Evolutionary conservation across 2,113 vertebrate genomes (phyloP).

Genomic region (Phalacrocorax aristotelis): DNA sequence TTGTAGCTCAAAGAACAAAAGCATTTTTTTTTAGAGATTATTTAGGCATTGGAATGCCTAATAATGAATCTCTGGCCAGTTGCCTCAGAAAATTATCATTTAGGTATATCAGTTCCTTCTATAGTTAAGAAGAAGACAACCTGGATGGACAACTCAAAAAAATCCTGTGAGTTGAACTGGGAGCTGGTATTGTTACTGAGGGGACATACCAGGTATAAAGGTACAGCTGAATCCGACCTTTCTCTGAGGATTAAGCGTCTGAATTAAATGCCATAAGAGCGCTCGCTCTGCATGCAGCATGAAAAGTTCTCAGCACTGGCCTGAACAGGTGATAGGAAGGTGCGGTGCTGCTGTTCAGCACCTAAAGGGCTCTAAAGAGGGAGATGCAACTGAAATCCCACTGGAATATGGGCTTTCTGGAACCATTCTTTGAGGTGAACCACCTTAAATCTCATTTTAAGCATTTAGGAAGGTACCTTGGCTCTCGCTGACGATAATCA

Average conservation of each 20-base stretch:
- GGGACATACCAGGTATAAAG: background rate
- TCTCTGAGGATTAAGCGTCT: background rate
- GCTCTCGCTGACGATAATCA: background rate
- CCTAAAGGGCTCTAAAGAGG: background rate
- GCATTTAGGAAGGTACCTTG: background rate
- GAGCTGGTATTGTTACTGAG: background rate
- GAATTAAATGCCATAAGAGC: background rate
- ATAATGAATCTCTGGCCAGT: fast-evolving
- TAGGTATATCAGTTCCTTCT: background rate
- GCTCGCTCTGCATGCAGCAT: fast-evolving
- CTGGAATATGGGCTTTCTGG: background rate
- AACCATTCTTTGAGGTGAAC: background rate
- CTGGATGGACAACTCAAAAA: background rate
- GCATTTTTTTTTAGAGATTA: background rate
- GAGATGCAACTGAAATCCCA: background rate
- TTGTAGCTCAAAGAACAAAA: background rate
- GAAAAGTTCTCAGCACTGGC: background rate
- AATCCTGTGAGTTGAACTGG: background rate
- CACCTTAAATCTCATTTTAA: background rate
- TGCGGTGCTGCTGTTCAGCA: background rate
- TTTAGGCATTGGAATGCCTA: background rate
- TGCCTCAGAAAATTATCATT: background rate
- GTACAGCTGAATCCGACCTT: background rate
- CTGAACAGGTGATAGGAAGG: background rate
- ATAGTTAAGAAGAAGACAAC: background rate